phyloP scores from a whole-genome alignment of 1,140 invertebrate genomes.

The Brachionus sp. region DNA sequence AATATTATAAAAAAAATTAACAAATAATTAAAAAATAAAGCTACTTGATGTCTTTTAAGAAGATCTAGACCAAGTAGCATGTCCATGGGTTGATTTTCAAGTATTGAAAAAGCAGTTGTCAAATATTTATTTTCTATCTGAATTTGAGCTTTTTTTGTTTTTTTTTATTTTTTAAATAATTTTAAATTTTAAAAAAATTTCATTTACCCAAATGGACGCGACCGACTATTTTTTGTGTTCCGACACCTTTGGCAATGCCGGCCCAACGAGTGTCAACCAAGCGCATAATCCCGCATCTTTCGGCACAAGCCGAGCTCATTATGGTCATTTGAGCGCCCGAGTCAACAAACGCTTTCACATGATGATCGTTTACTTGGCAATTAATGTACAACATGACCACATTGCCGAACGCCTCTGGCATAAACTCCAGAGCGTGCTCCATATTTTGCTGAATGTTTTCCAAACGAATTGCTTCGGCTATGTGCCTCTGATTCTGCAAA shows the following conservation, averaged over 20 bases:
- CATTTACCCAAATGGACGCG: constrained; percentile 80
- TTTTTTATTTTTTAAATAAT: constrained; percentile 16
- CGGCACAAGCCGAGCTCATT: constrained; percentile 62
- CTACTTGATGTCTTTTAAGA: constrained; percentile 77
- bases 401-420: constrained; percentile 93
- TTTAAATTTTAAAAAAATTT: constrained; percentile 39
- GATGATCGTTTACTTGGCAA: constrained; percentile 88
- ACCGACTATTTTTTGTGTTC: constrained; percentile 86
- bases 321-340: constrained; percentile 68
- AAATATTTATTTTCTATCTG: constrained; percentile 88
- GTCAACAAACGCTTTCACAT: constrained; percentile 95
- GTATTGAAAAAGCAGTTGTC: constrained; percentile 92
- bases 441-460: constrained; percentile 97
- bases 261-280: constrained; percentile 89
- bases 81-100: constrained; percentile 95
- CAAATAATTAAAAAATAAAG: too few species aligned
- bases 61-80: constrained; percentile 95
- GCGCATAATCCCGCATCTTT: constrained; percentile 90
- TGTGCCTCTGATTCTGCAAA: constrained; percentile 1
- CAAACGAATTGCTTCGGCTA: constrained; percentile 15
- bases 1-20: too few species aligned
- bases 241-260: constrained; percentile 87
- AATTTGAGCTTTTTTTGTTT: constrained; percentile 71
- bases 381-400: constrained; percentile 95
- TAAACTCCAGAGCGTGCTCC: constrained; percentile 96